A percentile compares a stretch with the other conserved stretches of the same genome.
Conservation (phyloP, 2,113 vertebrate genomes). For the Sakesphorus luctuosus region DNA sequence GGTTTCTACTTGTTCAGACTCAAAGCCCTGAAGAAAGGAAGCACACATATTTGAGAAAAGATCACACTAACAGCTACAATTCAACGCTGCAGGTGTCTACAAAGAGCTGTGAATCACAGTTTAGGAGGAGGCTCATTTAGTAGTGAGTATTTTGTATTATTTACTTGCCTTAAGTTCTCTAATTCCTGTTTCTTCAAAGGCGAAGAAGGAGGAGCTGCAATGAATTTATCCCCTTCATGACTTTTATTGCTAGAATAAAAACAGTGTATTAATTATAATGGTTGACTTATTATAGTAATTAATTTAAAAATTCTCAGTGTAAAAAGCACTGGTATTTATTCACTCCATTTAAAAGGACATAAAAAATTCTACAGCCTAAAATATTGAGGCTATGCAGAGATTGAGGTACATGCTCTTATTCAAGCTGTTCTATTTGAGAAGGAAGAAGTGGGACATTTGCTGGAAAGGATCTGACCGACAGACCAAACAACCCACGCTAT, state of each 20-base stretch:
- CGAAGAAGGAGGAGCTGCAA: constrained; percentile 93
- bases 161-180: constrained; percentile 93
- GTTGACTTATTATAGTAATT: background rate
- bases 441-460: background rate
- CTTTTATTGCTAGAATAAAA: constrained; percentile 89
- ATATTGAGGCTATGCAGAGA: background rate
- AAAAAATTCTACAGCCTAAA: background rate
- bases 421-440: background rate
- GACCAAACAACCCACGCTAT: background rate
- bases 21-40: background rate
- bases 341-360: background rate
- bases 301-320: background rate
- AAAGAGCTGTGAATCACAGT: background rate
- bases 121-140: background rate
- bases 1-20: background rate
- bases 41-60: background rate
- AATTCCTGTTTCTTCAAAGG: constrained; percentile 94
- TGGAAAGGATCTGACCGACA: constrained; percentile 6
- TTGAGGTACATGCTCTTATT: background rate
- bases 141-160: background rate
- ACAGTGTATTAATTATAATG: background rate
- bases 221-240: constrained; percentile 93
- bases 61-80: background rate
- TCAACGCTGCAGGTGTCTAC: background rate
- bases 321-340: background rate